phyloP scores from a whole-genome alignment of 1,140 invertebrate genomes.

The Araneus ventricosus region DNA sequence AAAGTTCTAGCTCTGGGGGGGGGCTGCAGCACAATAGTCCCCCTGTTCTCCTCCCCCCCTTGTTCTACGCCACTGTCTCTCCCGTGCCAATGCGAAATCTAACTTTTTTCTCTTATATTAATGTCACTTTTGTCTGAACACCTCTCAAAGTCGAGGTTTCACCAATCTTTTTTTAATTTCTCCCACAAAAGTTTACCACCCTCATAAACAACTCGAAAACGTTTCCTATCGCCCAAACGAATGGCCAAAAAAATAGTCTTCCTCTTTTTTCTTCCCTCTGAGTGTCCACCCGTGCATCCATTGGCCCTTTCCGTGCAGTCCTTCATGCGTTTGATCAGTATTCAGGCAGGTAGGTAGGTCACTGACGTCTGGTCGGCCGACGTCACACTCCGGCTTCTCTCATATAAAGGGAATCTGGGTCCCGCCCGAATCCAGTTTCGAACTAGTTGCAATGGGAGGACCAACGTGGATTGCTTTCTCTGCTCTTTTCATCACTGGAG shows the following conservation, averaged over 20 bases:
- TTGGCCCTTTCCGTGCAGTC: constrained; percentile 9
- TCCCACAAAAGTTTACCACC: background rate
- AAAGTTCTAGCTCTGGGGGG: too few relatives aligned
- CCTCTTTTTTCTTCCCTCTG: background rate
- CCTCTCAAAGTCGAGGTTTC: background rate
- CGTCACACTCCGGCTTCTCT: constrained; percentile 48
- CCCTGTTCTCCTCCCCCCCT: too few relatives aligned
- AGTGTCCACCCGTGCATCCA: background rate
- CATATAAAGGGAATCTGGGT: constrained; percentile 62
- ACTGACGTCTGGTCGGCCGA: constrained; percentile 30
- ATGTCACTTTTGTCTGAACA: too few relatives aligned
- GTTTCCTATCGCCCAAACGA: background rate
- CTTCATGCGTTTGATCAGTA: background rate
- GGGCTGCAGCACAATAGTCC: too few relatives aligned
- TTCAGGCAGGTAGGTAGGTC: constrained; percentile 50
- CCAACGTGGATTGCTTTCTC: constrained; percentile 56
- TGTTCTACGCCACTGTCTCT: too few relatives aligned
- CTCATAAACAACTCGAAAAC: background rate
- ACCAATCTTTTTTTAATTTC: background rate
- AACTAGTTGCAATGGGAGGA: constrained; percentile 49
- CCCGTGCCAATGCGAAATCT: too few relatives aligned
- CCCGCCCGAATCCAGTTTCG: constrained; percentile 64
- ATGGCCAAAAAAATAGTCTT: background rate
- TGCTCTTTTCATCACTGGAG: constrained; percentile 28
- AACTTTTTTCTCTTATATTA: too few relatives aligned